Evolutionary conservation across 2,888 invertebrate genomes (phyloP).

Genomic region (Andrena marginata): DNA sequence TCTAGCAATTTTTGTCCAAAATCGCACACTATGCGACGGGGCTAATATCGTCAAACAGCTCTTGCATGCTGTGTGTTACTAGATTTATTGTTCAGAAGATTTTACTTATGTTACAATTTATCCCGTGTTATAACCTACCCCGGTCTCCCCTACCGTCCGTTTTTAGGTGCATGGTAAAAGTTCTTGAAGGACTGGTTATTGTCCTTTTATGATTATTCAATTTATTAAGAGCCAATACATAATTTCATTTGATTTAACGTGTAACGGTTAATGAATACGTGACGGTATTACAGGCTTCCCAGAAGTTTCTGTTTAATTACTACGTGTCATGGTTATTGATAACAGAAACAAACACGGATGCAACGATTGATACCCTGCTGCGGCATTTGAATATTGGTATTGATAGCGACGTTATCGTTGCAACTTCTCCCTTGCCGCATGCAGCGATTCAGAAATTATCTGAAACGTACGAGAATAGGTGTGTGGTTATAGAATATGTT

Average conservation of each 20-base stretch:
- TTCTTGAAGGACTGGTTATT: too few relatives aligned
- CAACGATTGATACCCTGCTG: conserved; percentile 78
- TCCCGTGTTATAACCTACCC: too few relatives aligned
- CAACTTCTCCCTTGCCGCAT: conserved; percentile 70
- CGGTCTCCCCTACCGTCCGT: too few relatives aligned
- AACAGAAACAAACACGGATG: conserved; percentile 74
- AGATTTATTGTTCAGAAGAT: too few relatives aligned
- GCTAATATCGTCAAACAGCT: too few relatives aligned
- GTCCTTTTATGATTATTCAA: too few relatives aligned
- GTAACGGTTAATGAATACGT: not conserved
- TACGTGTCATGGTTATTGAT: conserved; percentile 83
- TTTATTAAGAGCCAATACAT: not conserved
- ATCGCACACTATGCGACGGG: too few relatives aligned
- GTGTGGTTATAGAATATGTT: conserved; percentile 6
- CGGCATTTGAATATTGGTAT: conserved; percentile 81
- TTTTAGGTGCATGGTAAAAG: too few relatives aligned
- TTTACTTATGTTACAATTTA: too few relatives aligned
- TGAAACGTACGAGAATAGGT: conserved; percentile 74
- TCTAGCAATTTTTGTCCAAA: too few relatives aligned
- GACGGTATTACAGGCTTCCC: conserved; percentile 77
- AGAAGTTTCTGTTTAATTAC: conserved; percentile 80
- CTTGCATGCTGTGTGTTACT: too few relatives aligned
- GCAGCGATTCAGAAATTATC: conserved; percentile 39
- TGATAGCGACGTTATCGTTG: conserved; percentile 82
- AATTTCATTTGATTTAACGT: not conserved